A percentile compares a stretch with the other conserved stretches of the same genome.
phyloP scores from a whole-genome alignment of 1,140 invertebrate species.

The Megalonaias nervosa region DNA sequence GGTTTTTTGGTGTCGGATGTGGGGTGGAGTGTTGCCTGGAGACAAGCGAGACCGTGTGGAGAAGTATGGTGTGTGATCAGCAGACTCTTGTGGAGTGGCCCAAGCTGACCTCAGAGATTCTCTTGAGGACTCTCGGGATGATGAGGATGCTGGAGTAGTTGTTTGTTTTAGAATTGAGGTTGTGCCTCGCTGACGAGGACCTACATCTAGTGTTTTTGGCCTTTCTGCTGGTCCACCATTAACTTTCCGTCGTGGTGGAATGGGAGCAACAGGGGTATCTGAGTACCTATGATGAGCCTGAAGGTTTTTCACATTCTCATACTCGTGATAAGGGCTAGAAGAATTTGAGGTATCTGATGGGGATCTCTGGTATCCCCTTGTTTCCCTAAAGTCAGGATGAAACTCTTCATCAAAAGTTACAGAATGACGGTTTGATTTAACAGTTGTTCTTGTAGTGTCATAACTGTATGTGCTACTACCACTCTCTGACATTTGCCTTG shows the following conservation, averaged over 20 bases:
- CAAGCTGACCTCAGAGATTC: constrained; percentile 27
- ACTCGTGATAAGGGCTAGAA: constrained; percentile 72
- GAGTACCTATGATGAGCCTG: constrained; percentile 1
- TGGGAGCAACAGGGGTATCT: constrained; percentile 70
- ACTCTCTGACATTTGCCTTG: constrained; percentile 64
- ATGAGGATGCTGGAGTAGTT: constrained; percentile 33
- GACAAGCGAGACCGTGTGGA: constrained; percentile 64
- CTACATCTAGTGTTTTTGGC: constrained; percentile 48
- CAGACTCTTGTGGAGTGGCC: constrained; percentile 38
- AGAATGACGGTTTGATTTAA: constrained; percentile 63
- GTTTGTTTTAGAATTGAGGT: constrained; percentile 36
- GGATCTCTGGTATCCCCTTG: constrained; percentile 70
- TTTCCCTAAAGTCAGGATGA: constrained; percentile 40
- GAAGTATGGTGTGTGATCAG: constrained; percentile 53
- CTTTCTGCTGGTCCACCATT: constrained; percentile 43
- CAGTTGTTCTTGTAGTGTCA: constrained; percentile 62
- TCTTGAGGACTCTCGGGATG: constrained; percentile 34
- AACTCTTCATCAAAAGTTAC: constrained; percentile 69
- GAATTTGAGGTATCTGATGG: constrained; percentile 82
- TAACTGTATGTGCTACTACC: constrained; percentile 49
- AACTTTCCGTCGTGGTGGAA: constrained; percentile 35
- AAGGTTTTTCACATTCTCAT: constrained; percentile 19
- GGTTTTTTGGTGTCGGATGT: constrained; percentile 70
- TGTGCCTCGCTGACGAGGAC: constrained; percentile 34
- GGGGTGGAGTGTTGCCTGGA: constrained; percentile 69